These are phyloP conservation scores for Pocillopora meandrina DNA, from an alignment of 92 coral and sea anemone species.

Conservation along the genomic window DNA sequence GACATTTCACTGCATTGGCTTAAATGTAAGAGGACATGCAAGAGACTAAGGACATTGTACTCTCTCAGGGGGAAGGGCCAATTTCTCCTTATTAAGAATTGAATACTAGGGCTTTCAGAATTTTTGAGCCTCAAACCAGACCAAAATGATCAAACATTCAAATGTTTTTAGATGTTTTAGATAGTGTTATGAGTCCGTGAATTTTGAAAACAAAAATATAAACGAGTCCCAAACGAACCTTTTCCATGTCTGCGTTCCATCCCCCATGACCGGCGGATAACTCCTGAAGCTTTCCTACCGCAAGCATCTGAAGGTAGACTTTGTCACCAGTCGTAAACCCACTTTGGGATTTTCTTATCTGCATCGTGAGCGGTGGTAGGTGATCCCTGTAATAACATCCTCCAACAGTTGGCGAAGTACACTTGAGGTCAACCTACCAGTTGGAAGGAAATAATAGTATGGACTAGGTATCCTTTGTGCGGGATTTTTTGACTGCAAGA, in stretches of 20 bases:
- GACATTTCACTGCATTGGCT: background rate
- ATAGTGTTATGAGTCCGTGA: background rate
- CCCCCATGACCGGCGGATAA: conserved; percentile 67
- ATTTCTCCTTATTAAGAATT: too few relatives aligned
- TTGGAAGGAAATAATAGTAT: background rate
- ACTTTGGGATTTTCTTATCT: conserved; percentile 39
- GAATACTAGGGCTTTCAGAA: too few relatives aligned
- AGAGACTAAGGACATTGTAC: too few relatives aligned
- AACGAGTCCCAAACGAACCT: conserved; percentile 26
- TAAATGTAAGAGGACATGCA: too few relatives aligned
- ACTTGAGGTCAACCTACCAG: conserved; percentile 61
- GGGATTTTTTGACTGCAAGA: too few relatives aligned
- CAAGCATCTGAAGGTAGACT: conserved; percentile 40
- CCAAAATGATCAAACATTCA: too few relatives aligned
- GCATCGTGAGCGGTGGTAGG: conserved; percentile 41
- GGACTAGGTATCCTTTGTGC: too few relatives aligned
- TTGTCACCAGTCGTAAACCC: conserved; percentile 65
- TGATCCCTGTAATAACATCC: conserved; percentile 67
- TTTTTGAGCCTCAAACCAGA: too few relatives aligned
- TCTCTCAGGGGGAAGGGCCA: too few relatives aligned
- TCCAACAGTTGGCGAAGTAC: conserved; percentile 48
- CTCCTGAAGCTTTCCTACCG: conserved; percentile 39
- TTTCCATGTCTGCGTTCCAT: conserved; percentile 63
- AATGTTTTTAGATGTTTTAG: too few relatives aligned
- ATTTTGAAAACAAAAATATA: too few relatives aligned